phyloP scores from a whole-genome alignment of 2,888 invertebrate species.

The Patella caerulea region DNA sequence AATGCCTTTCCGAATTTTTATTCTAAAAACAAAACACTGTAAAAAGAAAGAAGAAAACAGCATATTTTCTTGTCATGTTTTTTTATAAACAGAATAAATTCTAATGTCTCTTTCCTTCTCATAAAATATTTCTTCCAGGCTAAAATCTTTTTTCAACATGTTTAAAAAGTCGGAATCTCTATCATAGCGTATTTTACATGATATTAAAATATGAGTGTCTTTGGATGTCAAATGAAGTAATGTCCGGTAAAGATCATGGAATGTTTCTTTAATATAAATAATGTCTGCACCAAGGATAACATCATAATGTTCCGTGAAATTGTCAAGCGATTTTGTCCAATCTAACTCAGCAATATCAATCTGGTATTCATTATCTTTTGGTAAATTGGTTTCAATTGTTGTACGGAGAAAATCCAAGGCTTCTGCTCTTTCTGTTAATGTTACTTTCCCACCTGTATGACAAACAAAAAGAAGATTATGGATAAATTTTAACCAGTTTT shows the following conservation, averaged over 20 bases:
- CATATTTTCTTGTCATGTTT: neutral
- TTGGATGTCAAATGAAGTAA: constrained; percentile 48
- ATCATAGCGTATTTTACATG: constrained; percentile 66
- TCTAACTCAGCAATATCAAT: constrained; percentile 53
- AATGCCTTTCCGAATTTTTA: too few relatives aligned
- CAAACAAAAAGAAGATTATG: neutral
- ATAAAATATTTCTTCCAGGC: constrained; percentile 51
- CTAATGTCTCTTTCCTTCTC: constrained; percentile 57
- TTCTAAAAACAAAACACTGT: too few relatives aligned
- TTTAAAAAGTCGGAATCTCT: constrained; percentile 61
- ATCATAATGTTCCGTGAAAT: constrained; percentile 49
- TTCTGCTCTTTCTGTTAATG: constrained; percentile 60
- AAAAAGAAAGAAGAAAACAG: too few relatives aligned
- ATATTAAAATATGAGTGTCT: constrained; percentile 54
- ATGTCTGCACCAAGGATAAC: constrained; percentile 70
- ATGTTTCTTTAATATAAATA: constrained; percentile 69
- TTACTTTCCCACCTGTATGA: constrained; percentile 55
- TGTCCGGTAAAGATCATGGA: constrained; percentile 59
- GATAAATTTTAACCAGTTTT: too few relatives aligned
- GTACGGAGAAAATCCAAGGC: constrained; percentile 49
- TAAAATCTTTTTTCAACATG: constrained; percentile 51
- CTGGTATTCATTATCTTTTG: constrained; percentile 19
- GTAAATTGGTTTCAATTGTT: constrained; percentile 50
- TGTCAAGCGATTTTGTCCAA: constrained; percentile 59
- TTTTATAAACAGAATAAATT: constrained; percentile 44